Percentiles rank a stretch among this genome's conserved stretches.
These are phyloP conservation scores for Chaetogeoica ovagalla DNA, from an alignment of 2,888 invertebrate species.

Conservation along the genomic window DNA sequence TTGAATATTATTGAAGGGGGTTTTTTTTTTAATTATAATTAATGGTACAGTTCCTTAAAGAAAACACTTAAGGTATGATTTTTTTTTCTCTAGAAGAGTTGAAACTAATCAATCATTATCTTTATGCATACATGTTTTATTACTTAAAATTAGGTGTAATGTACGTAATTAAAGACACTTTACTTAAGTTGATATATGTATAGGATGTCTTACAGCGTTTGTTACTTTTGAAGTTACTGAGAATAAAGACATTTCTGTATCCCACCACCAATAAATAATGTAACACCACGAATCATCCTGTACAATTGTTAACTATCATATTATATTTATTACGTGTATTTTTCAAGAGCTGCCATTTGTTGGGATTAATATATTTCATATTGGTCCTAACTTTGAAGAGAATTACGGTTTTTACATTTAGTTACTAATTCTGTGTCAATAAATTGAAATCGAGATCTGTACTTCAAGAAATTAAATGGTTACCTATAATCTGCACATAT, in stretches of 20 bases:
- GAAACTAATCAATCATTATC: conserved; percentile 20
- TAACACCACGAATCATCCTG: neutral
- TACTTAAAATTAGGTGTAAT: neutral
- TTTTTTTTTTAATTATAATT: neutral
- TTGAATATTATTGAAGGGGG: neutral
- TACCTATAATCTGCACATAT: neutral
- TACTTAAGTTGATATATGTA: neutral
- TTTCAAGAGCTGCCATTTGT: neutral
- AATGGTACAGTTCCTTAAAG: neutral
- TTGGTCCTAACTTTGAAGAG: neutral
- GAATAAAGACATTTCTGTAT: neutral
- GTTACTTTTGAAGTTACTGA: neutral
- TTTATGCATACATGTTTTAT: conserved; percentile 1
- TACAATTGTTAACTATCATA: neutral
- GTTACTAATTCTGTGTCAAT: neutral
- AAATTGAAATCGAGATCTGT: neutral
- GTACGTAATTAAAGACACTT: neutral
- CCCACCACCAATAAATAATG: neutral
- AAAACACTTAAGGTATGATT: neutral
- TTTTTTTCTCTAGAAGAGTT: conserved; percentile 12
- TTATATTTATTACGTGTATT: neutral
- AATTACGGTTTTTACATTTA: neutral
- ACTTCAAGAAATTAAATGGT: neutral
- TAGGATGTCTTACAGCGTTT: neutral
- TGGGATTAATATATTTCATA: neutral